phyloP scores from a whole-genome alignment of 2,113 vertebrate species.

The Opisthocomus hoazin region DNA sequence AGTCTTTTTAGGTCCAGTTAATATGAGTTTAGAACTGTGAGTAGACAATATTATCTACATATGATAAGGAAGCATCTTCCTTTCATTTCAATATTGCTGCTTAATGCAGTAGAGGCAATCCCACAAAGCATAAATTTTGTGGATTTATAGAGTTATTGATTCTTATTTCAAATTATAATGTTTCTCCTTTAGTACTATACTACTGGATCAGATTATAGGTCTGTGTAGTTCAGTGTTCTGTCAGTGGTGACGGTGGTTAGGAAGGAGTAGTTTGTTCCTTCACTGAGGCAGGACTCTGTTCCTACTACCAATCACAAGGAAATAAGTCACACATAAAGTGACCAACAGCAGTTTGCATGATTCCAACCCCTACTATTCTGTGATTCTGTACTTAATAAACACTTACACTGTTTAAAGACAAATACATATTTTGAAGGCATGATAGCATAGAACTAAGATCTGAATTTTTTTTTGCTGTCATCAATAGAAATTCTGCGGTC shows the following conservation, averaged over 20 bases:
- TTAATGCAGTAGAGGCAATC: not conserved
- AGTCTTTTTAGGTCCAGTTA: not conserved
- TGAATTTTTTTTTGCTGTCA: not conserved
- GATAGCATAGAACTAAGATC: not conserved
- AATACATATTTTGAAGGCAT: not conserved
- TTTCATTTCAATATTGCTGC: not conserved
- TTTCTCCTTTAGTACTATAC: not conserved
- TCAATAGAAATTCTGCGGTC: not conserved
- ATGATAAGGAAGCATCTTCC: not conserved
- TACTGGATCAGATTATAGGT: not conserved
- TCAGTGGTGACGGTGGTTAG: not conserved
- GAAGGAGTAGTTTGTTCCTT: not conserved
- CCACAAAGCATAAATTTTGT: not conserved
- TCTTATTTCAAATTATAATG: not conserved
- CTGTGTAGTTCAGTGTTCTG: not conserved
- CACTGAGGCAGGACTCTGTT: not conserved
- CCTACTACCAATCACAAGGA: not conserved
- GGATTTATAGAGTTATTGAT: not conserved
- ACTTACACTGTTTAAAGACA: not conserved
- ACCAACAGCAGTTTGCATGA: not conserved
- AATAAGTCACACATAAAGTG: not conserved
- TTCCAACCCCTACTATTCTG: not conserved
- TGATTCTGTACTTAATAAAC: not conserved
- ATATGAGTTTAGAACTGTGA: not conserved
- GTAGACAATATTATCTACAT: not conserved